Evolutionary conservation across 2,797 vertebrate species (phyloP), one percentile per base, ranked within the genome.

Genomic region (Gallirallus australis): DNA sequence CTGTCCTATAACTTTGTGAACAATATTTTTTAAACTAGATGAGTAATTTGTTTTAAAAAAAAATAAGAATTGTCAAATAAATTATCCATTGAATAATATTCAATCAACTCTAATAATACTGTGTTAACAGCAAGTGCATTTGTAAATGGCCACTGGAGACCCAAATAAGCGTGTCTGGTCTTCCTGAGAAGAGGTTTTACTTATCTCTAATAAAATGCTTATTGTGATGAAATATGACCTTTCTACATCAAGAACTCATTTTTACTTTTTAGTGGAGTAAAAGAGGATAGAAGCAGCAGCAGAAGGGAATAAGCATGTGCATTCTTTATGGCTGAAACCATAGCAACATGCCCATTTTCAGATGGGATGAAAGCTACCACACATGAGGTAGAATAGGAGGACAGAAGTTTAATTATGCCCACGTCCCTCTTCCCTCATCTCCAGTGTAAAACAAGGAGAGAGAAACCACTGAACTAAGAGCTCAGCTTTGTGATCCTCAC

Each of bases 51-150:
- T 68, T 95, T 95, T 72, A 24, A 1, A 89, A 88, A 89, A 94
- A 35, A 7, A 18, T 60, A 71, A 42, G 28, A 60, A 81, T 95
- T 87, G 48, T 84, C 79, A 84, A 54, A 93, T 90, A 84, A 92
- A 83, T 83, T 95, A 89, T 84, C 92, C 64, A 75, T 45, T 83
- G 66, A 79, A 69, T 91, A 66, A 66, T 92, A 88, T 69, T 93
- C 91, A 93, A 82, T 45, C 52, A 69, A 45, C 13, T 87, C 76
- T 61, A 77, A 72, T 73, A 94, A 85, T 64, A 85, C 40, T 52
- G 57, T 72, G 40, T 81, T 70, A 72, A 11, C 39, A 89, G 61
- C 28, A 75, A 90, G 28, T 19, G n/a, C 42, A 47, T 80, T 80
- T 50, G 79, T 85, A 77, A 90, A 80, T 33, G 64, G 37, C 56